These are phyloP conservation scores for Chionoecetes opilio DNA, from an alignment of 1,140 invertebrate genomes.

Conservation along the genomic window DNA sequence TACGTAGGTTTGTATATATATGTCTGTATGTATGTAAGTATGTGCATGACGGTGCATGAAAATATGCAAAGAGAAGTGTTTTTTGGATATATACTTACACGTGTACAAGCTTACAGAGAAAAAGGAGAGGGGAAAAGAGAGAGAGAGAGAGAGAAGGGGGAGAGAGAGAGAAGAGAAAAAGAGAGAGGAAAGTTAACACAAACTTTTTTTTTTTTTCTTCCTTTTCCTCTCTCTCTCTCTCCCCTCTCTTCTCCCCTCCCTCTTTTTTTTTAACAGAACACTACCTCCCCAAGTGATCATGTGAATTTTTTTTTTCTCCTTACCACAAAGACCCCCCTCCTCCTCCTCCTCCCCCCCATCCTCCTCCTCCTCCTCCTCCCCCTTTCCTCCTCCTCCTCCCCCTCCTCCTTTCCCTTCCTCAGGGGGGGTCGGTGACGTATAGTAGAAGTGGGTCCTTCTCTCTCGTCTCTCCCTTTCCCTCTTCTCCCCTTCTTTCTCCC, in stretches of 20 bases:
- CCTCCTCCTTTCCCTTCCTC: background rate
- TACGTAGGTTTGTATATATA: too few relatives aligned
- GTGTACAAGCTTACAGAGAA: too few relatives aligned
- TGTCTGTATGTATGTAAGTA: too few relatives aligned
- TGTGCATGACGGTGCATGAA: too few relatives aligned
- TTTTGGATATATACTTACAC: too few relatives aligned
- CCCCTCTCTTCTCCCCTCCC: background rate
- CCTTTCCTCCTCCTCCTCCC: background rate
- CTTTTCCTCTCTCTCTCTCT: conserved; percentile 7
- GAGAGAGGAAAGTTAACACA: background rate
- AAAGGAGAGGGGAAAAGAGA: background rate
- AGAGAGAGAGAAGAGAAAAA: background rate
- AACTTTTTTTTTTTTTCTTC: background rate
- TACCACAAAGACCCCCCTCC: too few relatives aligned
- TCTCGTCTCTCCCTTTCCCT: background rate
- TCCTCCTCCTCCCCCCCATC: background rate
- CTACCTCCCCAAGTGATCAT: too few relatives aligned
- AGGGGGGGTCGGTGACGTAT: too few relatives aligned
- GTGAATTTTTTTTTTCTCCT: too few relatives aligned
- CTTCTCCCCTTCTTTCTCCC: conserved; percentile 3
- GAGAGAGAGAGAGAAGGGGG: background rate
- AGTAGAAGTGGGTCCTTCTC: background rate
- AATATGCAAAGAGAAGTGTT: too few relatives aligned
- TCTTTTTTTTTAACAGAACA: too few relatives aligned
- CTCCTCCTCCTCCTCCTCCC: background rate